Evolutionary conservation across 2,888 invertebrate genomes (phyloP).

Genomic region (Diachrysia chrysitis): DNA sequence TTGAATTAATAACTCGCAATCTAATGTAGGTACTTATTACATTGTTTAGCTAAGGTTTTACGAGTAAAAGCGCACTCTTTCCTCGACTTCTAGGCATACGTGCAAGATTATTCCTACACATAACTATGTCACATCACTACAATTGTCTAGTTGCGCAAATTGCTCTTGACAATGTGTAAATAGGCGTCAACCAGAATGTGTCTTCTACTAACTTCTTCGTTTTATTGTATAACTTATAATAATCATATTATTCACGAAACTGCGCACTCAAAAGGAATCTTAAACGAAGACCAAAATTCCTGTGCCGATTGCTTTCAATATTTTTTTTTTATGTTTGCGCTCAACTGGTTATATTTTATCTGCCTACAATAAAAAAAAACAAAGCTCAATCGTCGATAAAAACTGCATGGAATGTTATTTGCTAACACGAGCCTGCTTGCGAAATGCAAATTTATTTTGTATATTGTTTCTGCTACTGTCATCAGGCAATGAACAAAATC

Average conservation of each 20-base stretch:
- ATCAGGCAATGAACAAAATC: slow-evolving; percentile 16
- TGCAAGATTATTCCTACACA: background rate
- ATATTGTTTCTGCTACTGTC: background rate
- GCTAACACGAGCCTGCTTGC: background rate
- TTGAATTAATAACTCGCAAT: background rate
- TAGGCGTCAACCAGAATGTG: slow-evolving; percentile 25
- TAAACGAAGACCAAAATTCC: too few species aligned
- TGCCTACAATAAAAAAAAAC: too few species aligned
- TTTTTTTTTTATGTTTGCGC: too few species aligned
- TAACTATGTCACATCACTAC: background rate
- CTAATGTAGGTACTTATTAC: background rate
- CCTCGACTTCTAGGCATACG: background rate
- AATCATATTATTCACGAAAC: too few species aligned
- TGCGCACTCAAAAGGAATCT: too few species aligned
- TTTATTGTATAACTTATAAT: too few species aligned
- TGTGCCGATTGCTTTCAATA: too few species aligned
- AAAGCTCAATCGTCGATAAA: too few species aligned
- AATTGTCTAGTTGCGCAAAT: slow-evolving; percentile 37
- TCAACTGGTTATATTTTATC: too few species aligned
- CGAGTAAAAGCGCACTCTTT: background rate
- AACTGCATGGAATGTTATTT: too few species aligned
- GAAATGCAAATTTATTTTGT: too few species aligned
- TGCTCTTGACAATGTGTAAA: slow-evolving; percentile 32
- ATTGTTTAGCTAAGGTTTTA: background rate
- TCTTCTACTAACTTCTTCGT: slow-evolving; percentile 8